A percentile compares a stretch with the other conserved stretches of the same genome.
Conservation (phyloP, 2,888 invertebrate species). For the Dryadula phaetusa region DNA sequence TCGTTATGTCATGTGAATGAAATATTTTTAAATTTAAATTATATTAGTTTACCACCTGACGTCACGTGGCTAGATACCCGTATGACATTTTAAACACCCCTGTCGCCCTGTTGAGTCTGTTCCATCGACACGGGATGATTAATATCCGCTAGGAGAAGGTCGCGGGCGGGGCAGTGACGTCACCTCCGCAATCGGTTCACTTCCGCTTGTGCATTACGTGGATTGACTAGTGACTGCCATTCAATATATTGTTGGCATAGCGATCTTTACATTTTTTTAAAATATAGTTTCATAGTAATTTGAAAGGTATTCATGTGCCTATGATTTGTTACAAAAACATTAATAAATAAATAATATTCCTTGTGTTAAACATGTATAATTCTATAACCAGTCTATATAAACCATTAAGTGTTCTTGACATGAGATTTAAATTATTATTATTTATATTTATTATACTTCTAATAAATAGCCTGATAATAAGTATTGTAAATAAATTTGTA, state of each 20-base stretch:
- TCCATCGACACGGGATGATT: conserved; percentile 71
- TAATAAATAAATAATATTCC: too few species aligned
- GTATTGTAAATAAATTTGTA: not conserved
- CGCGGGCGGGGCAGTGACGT: conserved; percentile 73
- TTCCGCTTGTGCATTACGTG: conserved; percentile 65
- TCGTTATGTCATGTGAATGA: not conserved
- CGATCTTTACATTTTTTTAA: conserved; percentile 1
- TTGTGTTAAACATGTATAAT: too few species aligned
- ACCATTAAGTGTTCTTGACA: too few species aligned
- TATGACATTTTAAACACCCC: conserved; percentile 35
- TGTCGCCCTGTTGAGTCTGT: conserved; percentile 26
- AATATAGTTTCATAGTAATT: not conserved
- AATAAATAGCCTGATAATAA: too few species aligned
- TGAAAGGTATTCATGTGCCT: too few species aligned
- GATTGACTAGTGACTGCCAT: conserved; percentile 35
- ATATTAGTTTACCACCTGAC: not conserved
- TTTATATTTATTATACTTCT: too few species aligned
- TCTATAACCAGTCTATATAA: too few species aligned
- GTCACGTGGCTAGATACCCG: not conserved
- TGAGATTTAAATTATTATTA: too few species aligned
- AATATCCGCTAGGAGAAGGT: conserved; percentile 80
- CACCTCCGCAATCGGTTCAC: conserved; percentile 69
- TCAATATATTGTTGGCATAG: conserved; percentile 17
- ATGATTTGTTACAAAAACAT: too few species aligned
- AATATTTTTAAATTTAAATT: not conserved